Evolutionary conservation across 2,888 invertebrate genomes (phyloP).

Genomic region (Urechis unicinctus): DNA sequence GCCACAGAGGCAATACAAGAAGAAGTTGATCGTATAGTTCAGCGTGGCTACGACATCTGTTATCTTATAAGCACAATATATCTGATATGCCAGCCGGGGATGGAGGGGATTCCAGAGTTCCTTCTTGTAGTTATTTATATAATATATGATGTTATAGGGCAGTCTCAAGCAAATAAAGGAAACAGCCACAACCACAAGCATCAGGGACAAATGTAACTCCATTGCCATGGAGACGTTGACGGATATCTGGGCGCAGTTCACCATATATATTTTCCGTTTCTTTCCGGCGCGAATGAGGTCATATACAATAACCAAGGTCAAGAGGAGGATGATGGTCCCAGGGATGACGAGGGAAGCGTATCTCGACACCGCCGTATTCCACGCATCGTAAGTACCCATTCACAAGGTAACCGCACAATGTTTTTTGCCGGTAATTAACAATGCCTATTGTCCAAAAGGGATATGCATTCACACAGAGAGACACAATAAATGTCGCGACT

Average conservation of each 20-base stretch:
- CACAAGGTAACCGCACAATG: too few species aligned
- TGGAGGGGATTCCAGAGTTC: neutral
- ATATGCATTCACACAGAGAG: constrained; percentile 22
- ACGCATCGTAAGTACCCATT: too few species aligned
- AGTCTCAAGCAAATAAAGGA: constrained; percentile 13
- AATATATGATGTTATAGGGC: constrained; percentile 11
- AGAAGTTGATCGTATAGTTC: constrained; percentile 11
- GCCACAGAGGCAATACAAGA: constrained; percentile 10
- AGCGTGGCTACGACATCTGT: constrained; percentile 6
- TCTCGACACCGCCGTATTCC: too few species aligned
- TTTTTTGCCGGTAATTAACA: too few species aligned
- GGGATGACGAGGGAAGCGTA: too few species aligned
- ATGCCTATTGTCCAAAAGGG: constrained; percentile 11
- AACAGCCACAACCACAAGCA: constrained; percentile 11
- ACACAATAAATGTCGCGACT: constrained; percentile 20
- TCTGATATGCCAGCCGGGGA: neutral
- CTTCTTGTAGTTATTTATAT: neutral
- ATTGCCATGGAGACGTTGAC: too few species aligned
- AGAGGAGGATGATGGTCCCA: too few species aligned
- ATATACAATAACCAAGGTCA: too few species aligned
- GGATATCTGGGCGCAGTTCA: too few species aligned
- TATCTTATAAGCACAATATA: neutral
- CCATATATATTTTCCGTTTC: too few species aligned
- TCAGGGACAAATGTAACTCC: constrained; percentile 11
- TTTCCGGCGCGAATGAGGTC: too few species aligned